Percentiles rank a stretch among this genome's conserved stretches.
Conservation (phyloP, 2,888 invertebrate species). For the Hemicrepidius hirtus region DNA sequence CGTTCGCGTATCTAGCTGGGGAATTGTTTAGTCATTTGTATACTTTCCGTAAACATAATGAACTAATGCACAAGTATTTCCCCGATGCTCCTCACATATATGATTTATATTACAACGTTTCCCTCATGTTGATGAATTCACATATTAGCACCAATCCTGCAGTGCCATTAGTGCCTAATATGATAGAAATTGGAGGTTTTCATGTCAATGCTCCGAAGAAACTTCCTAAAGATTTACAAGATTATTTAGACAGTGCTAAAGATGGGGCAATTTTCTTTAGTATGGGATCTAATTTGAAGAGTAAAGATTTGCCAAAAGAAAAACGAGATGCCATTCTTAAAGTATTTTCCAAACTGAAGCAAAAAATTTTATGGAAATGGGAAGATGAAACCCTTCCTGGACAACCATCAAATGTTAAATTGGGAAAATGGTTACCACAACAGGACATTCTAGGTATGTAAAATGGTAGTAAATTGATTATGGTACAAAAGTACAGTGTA, state of each 20-base stretch:
- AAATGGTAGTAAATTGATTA: no score
- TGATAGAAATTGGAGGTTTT: slow-evolving; percentile 76
- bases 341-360: slow-evolving; percentile 76
- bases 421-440: slow-evolving; percentile 64
- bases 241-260: slow-evolving; percentile 73
- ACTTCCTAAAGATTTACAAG: slow-evolving; percentile 71
- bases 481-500: no score
- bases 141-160: slow-evolving; percentile 74
- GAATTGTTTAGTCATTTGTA: slow-evolving; percentile 53
- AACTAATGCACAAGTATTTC: slow-evolving; percentile 59
- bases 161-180: slow-evolving; percentile 74
- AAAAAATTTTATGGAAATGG: slow-evolving; percentile 83
- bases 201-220: slow-evolving; percentile 67
- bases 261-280: slow-evolving; percentile 77
- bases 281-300: slow-evolving; percentile 77
- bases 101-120: slow-evolving; percentile 60
- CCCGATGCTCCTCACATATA: slow-evolving; percentile 59
- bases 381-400: slow-evolving; percentile 72
- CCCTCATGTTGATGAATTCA: slow-evolving; percentile 62
- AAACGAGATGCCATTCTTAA: slow-evolving; percentile 74
- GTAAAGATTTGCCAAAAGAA: slow-evolving; percentile 73
- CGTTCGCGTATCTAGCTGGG: slow-evolving; percentile 60
- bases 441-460: slow-evolving; percentile 64
- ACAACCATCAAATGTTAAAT: slow-evolving; percentile 43
- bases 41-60: slow-evolving; percentile 53